These are phyloP conservation scores for Gadus macrocephalus DNA, from an alignment of 2,113 vertebrate genomes.

Conservation along the genomic window DNA sequence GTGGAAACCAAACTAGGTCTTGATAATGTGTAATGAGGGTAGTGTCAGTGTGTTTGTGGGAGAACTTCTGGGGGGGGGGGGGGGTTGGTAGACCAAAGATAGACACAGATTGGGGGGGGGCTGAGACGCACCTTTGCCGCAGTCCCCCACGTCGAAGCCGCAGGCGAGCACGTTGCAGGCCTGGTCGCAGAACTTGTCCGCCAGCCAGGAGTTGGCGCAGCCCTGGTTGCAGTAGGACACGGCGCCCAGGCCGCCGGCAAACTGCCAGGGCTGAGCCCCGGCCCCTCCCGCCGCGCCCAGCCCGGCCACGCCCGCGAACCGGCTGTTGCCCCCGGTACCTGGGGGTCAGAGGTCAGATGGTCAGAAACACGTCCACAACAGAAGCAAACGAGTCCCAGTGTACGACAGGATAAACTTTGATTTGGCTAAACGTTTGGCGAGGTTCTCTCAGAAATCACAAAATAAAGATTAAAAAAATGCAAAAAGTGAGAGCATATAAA, in stretches of 20 bases:
- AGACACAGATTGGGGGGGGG: too few species aligned
- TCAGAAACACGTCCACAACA: background rate
- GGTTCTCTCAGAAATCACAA: too few species aligned
- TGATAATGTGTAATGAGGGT: too few species aligned
- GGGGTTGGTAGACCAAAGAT: too few species aligned
- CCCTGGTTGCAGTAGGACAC: conserved; percentile 93
- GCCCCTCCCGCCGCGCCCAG: conserved; percentile 68
- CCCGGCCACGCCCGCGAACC: conserved; percentile 73
- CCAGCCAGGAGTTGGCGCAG: conserved; percentile 97
- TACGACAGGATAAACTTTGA: too few species aligned
- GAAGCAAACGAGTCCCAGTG: too few species aligned
- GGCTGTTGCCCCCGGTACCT: conserved; percentile 77
- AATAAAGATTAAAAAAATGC: too few species aligned
- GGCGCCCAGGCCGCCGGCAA: conserved; percentile 77
- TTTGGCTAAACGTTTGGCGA: too few species aligned
- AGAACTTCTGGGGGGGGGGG: too few species aligned
- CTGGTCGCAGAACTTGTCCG: conserved; percentile 98
- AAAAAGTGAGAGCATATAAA: background rate
- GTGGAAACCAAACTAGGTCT: too few species aligned
- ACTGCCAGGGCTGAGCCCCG: conserved; percentile 85
- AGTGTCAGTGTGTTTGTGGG: too few species aligned
- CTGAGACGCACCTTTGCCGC: conserved; percentile 81
- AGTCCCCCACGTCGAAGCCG: conserved; percentile 95
- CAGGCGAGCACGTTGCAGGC: conserved; percentile 92
- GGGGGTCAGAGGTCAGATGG: background rate